Evolutionary conservation across 2,797 vertebrate genomes (phyloP).

Genomic region (Columba guinea): DNA sequence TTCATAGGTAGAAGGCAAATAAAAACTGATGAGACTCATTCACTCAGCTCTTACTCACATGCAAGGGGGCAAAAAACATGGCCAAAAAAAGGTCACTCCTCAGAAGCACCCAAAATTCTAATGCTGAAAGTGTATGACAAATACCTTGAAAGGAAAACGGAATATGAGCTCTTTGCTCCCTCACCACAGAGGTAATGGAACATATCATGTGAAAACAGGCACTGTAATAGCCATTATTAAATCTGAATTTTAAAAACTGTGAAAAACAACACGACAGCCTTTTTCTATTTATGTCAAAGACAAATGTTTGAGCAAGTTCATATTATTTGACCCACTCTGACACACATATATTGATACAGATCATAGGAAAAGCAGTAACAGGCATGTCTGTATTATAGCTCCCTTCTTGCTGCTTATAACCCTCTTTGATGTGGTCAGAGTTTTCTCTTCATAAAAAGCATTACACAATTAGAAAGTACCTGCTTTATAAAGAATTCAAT

Average conservation of each 20-base stretch:
- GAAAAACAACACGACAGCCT: slow-evolving; percentile 9
- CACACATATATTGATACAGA: not conserved
- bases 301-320: slow-evolving; percentile 31
- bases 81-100: not conserved
- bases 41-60: not conserved
- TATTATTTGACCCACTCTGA: slow-evolving; percentile 16
- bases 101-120: not conserved
- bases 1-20: not conserved
- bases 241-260: slow-evolving; percentile 17
- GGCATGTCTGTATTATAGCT: not conserved
- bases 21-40: not conserved
- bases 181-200: not conserved
- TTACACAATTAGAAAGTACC: not conserved
- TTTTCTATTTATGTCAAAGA: slow-evolving; percentile 45
- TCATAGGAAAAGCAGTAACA: not conserved
- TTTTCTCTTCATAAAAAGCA: not conserved
- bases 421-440: not conserved
- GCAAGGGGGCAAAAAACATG: not conserved
- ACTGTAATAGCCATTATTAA: not conserved
- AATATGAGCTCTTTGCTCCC: not conserved
- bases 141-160: slow-evolving; percentile 5
- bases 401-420: not conserved
- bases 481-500: not conserved
- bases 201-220: not conserved
- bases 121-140: not conserved